A percentile compares a stretch with the other conserved stretches of the same genome.
These are phyloP conservation scores for Indicator indicator DNA, from an alignment of 2,113 vertebrate genomes.

Conservation along the genomic window DNA sequence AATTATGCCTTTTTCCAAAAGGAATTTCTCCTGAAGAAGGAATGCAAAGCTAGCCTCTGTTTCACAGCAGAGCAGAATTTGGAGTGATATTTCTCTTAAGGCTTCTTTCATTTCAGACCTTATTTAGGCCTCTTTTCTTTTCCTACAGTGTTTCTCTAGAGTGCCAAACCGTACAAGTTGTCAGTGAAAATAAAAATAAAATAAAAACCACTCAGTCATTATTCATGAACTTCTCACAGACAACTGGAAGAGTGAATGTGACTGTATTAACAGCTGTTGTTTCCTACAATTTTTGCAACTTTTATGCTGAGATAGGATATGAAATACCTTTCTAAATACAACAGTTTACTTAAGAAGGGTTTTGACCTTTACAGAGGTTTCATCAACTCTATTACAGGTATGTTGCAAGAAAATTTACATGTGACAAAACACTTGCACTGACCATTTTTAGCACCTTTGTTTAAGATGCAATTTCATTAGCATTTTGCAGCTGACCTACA, in stretches of 20 bases:
- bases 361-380: neutral
- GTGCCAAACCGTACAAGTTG: constrained; percentile 53
- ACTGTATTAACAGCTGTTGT: neutral
- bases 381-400: neutral
- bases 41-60: neutral
- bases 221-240: neutral
- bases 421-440: neutral
- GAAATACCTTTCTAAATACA: neutral
- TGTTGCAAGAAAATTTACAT: neutral
- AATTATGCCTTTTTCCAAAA: neutral
- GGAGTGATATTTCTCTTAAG: constrained; percentile 31
- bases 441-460: neutral
- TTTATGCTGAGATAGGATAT: neutral
- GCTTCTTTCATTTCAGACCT: constrained; percentile 53
- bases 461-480: constrained; percentile 6
- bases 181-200: neutral
- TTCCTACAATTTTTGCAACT: neutral
- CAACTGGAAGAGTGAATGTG: neutral
- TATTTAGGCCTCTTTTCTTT: constrained; percentile 69
- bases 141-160: constrained; percentile 19
- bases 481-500: constrained; percentile 29
- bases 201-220: constrained; percentile 21
- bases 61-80: constrained; percentile 34
- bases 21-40: neutral
- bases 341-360: neutral